Evolutionary conservation across 2,797 vertebrate genomes (phyloP).

Genomic region (Halcyon leucocephala): DNA sequence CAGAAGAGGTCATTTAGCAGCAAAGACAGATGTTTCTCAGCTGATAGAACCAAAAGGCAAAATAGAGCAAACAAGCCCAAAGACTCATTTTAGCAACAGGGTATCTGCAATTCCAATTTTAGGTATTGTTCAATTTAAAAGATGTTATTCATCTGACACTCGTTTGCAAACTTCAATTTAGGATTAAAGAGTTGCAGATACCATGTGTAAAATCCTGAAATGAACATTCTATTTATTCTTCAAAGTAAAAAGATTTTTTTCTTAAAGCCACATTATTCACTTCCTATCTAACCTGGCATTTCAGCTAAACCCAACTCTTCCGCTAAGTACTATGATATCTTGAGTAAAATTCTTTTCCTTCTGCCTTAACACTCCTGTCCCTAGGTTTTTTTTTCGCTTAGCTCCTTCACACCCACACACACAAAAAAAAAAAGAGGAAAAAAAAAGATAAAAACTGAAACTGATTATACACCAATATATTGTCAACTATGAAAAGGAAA

Average conservation of each 20-base stretch:
- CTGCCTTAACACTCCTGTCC: background rate
- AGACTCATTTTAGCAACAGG: background rate
- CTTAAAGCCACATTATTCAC: slow-evolving; percentile 8
- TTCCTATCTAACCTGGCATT: slow-evolving; percentile 8
- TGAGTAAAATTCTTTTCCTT: background rate
- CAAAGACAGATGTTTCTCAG: slow-evolving; percentile 47
- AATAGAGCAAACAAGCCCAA: background rate
- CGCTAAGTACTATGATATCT: background rate
- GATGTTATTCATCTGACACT: background rate
- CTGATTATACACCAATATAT: slow-evolving; percentile 2
- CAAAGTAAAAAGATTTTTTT: background rate
- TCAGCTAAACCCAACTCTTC: slow-evolving; percentile 19
- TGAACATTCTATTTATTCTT: background rate
- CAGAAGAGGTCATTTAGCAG: slow-evolving; percentile 34
- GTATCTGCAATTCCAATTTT: slow-evolving; percentile 1
- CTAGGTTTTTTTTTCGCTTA: background rate
- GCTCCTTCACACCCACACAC: background rate
- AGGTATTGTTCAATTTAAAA: background rate
- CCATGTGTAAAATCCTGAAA: background rate
- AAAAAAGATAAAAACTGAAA: slow-evolving; percentile 25
- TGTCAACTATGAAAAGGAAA: slow-evolving; percentile 26
- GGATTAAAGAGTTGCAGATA: background rate
- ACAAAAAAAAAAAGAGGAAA: background rate
- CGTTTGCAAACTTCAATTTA: background rate
- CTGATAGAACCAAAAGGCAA: slow-evolving; percentile 21